A percentile compares a stretch with the other conserved stretches of the same genome.
These are phyloP conservation scores for Metellina segmentata DNA, from an alignment of 2,888 invertebrate species.

Conservation along the genomic window DNA sequence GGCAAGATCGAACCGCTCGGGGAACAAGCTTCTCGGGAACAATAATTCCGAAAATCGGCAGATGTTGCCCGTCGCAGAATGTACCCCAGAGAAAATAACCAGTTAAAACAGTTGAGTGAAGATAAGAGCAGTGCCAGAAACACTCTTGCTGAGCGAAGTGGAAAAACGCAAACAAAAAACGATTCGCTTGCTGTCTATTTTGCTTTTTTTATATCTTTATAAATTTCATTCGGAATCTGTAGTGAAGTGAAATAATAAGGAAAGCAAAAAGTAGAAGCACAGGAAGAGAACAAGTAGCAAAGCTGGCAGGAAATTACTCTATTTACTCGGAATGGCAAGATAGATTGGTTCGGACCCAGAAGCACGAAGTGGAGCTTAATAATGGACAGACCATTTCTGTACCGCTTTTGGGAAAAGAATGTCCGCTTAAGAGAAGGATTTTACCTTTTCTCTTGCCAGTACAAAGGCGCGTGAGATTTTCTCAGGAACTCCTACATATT, in stretches of 20 bases:
- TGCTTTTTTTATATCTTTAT: conserved; percentile 28
- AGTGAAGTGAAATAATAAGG: conserved; percentile 18
- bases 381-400: conserved; percentile 27
- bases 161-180: background rate
- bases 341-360: conserved; percentile 26
- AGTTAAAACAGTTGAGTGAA: background rate
- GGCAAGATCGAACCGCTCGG: background rate
- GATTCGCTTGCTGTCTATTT: conserved; percentile 5
- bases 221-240: conserved; percentile 37
- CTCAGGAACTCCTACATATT: background rate
- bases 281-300: conserved; percentile 7
- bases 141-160: background rate
- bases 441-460: background rate
- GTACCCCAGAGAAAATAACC: conserved; percentile 7
- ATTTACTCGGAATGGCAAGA: conserved; percentile 55
- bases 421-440: conserved; percentile 5
- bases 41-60: background rate
- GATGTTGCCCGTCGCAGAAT: conserved; percentile 3
- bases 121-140: background rate
- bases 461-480: background rate
- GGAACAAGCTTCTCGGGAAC: background rate
- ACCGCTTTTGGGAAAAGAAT: background rate
- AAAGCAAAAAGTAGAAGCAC: conserved; percentile 9
- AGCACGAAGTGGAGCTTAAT: conserved; percentile 43
- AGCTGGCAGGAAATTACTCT: conserved; percentile 63